Evolutionary conservation across 2,888 invertebrate genomes (phyloP).

Genomic region (Schrankia costaestrigalis): DNA sequence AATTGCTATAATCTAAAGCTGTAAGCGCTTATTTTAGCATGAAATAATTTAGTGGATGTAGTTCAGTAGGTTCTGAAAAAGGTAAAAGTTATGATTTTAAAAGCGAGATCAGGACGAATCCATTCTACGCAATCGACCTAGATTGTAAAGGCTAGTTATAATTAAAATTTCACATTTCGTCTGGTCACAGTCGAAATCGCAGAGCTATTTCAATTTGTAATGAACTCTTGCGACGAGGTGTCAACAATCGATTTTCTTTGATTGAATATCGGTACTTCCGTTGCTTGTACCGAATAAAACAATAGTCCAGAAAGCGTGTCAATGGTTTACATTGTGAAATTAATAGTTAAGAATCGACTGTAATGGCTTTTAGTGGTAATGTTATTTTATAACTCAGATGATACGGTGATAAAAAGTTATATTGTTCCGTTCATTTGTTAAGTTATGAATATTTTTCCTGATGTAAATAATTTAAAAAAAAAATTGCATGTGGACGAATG

Average conservation of each 20-base stretch:
- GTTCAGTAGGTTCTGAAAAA: no score
- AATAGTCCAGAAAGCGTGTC: slow-evolving; percentile 32
- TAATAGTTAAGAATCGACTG: slow-evolving; percentile 6
- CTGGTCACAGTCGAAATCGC: slow-evolving; percentile 29
- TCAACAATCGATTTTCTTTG: slow-evolving; percentile 34
- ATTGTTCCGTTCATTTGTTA: slow-evolving; percentile 1
- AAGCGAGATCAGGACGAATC: no score
- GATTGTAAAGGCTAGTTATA: slow-evolving; percentile 9
- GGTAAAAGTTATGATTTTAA: no score
- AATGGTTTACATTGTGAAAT: slow-evolving; percentile 19
- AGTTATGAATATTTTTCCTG: no score
- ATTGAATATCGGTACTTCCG: slow-evolving; percentile 29
- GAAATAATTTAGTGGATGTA: no score
- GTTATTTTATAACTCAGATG: not conserved
- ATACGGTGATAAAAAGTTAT: slow-evolving; percentile 2
- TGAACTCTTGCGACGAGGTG: slow-evolving; percentile 24
- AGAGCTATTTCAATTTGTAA: slow-evolving; percentile 32
- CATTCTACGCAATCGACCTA: not conserved
- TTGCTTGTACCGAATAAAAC: slow-evolving; percentile 23
- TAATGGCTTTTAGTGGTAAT: slow-evolving; percentile 7
- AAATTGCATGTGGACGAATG: no score
- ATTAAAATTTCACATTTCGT: slow-evolving; percentile 37
- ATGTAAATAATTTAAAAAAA: no score
- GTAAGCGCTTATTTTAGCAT: no score
- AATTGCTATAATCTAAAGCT: no score